Evolutionary conservation across 2,113 vertebrate genomes (phyloP), one percentile per base, ranked within the genome.

Genomic region (Oncorhynchus masou): DNA sequence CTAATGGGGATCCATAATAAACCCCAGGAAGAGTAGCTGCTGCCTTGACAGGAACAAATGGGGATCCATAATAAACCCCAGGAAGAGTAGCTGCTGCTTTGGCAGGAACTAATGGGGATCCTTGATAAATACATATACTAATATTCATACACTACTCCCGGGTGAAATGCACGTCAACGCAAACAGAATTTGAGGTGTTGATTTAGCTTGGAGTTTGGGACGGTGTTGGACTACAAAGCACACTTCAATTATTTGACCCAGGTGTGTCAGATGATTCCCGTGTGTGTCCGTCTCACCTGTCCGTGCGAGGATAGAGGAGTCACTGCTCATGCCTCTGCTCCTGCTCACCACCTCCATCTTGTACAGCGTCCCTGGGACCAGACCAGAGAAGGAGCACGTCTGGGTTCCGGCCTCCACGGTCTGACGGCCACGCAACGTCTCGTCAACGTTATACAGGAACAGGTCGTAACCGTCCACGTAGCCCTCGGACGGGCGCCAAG

Each of bases 401-500:
- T 90, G 90, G 7, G 93, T 85, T 45, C 83, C 80, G 2, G 85
- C 91, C 67, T 86, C 86, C 65, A 91, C 93, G 60, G 90, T 91
- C 73, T 92, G 92, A 83, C 94, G 90, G 59, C 93, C 92, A 68
- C 94, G 94, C 70, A 95, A 92, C 2, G 91, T 91, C 51, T 92
- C 88, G 77, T 94, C 92, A 9, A 92, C 90, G 77, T 92, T 93
- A 77, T 96, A 96, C 0, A 96, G 88, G 51, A 92, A 94, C 82
- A 96, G 94, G 64, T 95, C 92, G 19, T 95, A 96, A 0, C 92
- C 90, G 66, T 93, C 94, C 45, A 95, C 90, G 62, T 93, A 91
- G 31, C 96, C 96, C 34, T 94, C 89, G 0, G 95, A 91, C 25
- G 90, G 78, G 1, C 88, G 91, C 96, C 96, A 96, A 87, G 84